A percentile compares a stretch with the other conserved stretches of the same genome.
These are phyloP conservation scores for Rynchops niger DNA, from an alignment of 2,113 vertebrate genomes.

Conservation along the genomic window DNA sequence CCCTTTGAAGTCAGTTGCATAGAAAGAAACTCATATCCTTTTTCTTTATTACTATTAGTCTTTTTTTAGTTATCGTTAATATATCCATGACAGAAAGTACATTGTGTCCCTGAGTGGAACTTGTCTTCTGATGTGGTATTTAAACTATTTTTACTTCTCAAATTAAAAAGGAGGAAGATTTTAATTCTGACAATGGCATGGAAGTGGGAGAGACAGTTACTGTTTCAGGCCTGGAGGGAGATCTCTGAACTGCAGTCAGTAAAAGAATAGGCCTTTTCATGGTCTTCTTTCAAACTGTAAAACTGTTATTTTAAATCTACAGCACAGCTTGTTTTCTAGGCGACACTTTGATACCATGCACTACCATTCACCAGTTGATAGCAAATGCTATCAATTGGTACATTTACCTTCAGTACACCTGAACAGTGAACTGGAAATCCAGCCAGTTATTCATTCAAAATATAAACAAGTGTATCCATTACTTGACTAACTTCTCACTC, in stretches of 20 bases:
- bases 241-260: background rate
- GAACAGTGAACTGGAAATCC: background rate
- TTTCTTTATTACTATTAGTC: background rate
- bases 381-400: background rate
- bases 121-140: conserved; percentile 16
- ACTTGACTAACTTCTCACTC: background rate
- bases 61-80: background rate
- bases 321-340: background rate
- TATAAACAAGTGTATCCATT: background rate
- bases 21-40: background rate
- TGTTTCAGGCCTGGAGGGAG: background rate
- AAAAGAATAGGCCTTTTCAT: conserved; percentile 6
- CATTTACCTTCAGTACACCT: background rate
- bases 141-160: conserved; percentile 20
- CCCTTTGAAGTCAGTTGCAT: background rate
- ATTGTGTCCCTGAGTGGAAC: background rate
- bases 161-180: background rate
- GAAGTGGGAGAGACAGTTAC: background rate
- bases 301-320: background rate
- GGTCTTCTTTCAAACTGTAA: background rate
- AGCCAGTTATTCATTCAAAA: background rate
- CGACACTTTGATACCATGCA: background rate
- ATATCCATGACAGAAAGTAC: background rate
- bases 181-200: background rate
- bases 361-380: background rate